phyloP scores from a whole-genome alignment of 2,797 vertebrate species.

The Craterocephalus amniculus region DNA sequence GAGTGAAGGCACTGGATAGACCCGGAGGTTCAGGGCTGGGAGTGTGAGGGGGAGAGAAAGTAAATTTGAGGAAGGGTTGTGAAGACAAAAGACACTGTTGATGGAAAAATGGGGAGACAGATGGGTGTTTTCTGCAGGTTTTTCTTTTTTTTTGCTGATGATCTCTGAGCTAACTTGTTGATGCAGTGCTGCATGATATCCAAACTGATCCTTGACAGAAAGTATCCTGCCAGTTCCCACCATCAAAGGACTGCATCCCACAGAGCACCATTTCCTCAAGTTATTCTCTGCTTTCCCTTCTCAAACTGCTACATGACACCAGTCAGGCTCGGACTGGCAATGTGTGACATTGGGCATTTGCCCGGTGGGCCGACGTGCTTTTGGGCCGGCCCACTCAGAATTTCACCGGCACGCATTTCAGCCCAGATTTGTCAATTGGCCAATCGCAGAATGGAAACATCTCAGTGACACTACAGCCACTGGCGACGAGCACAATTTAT shows the following conservation, averaged over 20 bases:
- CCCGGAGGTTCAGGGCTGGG: slow-evolving; percentile 32
- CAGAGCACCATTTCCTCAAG: neutral
- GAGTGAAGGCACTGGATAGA: slow-evolving; percentile 17
- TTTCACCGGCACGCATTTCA: too few species aligned
- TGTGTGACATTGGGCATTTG: too few species aligned
- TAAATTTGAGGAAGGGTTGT: slow-evolving; percentile 50
- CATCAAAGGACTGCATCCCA: neutral
- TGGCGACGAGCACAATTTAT: too few species aligned
- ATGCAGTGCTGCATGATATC: slow-evolving; percentile 23
- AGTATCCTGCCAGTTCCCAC: neutral
- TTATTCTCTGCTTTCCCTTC: neutral
- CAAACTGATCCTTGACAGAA: slow-evolving; percentile 26
- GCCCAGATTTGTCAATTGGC: too few species aligned
- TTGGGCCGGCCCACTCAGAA: too few species aligned
- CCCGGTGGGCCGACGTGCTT: too few species aligned
- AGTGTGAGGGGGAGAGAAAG: slow-evolving; percentile 49
- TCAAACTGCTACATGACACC: neutral
- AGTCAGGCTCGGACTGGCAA: too few species aligned
- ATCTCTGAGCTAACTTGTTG: slow-evolving; percentile 39
- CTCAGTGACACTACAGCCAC: too few species aligned
- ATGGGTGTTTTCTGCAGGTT: slow-evolving; percentile 21
- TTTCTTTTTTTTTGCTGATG: slow-evolving; percentile 9
- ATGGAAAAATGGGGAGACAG: slow-evolving; percentile 30
- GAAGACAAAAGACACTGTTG: slow-evolving; percentile 33
- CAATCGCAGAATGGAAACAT: too few species aligned